Base-by-base conservation (phyloP, 2,888 invertebrate genomes). In the Isotomurus palustris region DNA sequence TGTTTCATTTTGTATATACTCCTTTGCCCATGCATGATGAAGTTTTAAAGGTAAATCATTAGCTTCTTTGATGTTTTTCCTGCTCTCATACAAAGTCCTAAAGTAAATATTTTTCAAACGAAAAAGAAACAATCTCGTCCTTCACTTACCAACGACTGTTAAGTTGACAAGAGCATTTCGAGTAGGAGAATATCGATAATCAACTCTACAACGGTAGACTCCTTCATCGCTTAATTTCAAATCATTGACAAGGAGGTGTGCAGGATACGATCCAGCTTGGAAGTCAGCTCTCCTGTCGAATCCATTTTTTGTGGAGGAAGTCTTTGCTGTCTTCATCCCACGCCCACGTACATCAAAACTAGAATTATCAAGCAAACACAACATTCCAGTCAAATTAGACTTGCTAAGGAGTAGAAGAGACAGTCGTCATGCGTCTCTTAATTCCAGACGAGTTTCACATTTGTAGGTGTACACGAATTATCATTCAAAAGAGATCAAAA, bases 111-210 rank as follows among this genome's bases (percentile, higher is more conserved):
- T n/a, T n/a, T n/a, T n/a, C n/a, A n/a, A n/a, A n/a, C n/a, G n/a
- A n/a, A n/a, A n/a, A n/a, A n/a, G n/a, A n/a, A n/a, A n/a, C n/a
- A n/a, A n/a, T n/a, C n/a, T n/a, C n/a, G n/a, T n/a, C n/a, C n/a
- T n/a, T n/a, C n/a, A 79, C 84, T 82, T 77, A 85, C 85, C 83
- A 67, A 86, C 85, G 64, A 86, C 84, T 67, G 85, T 85, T 70
- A 86, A 81, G 76, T 85, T 86, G 74, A 86, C 84, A 76, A 84
- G 84, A 65, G 83, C 79, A 75, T 86, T 86, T 72, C 84, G 79
- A 47, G 85, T 86, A 43, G 85, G 85, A 10, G 85, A 85, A 73
- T 85, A 84, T 58, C 83, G 81, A 75, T 86, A 86, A 74, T 86
- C 86, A 56, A 86, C 86, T 56, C 86, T 78, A 76, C 86, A 86